Evolutionary conservation across 2,888 invertebrate genomes (phyloP).

Genomic region (Coelinius sp.): DNA sequence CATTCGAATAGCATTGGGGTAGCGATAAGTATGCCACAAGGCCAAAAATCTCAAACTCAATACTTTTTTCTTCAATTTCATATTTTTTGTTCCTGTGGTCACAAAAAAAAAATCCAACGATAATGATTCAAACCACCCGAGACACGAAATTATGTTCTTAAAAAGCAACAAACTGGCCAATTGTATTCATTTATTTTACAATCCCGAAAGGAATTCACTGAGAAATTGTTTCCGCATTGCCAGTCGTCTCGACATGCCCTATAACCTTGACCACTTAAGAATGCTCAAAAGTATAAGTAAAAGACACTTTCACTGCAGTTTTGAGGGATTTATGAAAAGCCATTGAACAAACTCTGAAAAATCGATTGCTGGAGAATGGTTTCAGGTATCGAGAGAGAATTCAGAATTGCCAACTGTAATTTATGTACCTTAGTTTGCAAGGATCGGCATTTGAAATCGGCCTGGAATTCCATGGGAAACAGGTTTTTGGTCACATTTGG

Average conservation of each 20-base stretch:
- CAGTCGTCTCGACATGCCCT: not conserved
- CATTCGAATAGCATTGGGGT: slow-evolving; percentile 23
- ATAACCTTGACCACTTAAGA: slow-evolving; percentile 22
- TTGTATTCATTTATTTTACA: slow-evolving; percentile 22
- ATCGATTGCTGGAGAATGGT: not conserved
- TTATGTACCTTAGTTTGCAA: slow-evolving; percentile 53
- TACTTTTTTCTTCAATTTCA: not conserved
- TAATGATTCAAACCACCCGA: slow-evolving; percentile 22
- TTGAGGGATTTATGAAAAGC: slow-evolving; percentile 1
- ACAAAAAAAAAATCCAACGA: not conserved
- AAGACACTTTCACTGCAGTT: not conserved
- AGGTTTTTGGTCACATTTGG: slow-evolving; percentile 62
- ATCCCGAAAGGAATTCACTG: not conserved
- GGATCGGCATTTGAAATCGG: slow-evolving; percentile 59
- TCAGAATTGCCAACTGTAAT: slow-evolving; percentile 43
- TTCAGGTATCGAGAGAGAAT: not conserved
- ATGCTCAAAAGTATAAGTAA: not conserved
- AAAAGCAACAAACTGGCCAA: slow-evolving; percentile 15
- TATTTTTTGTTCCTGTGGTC: not conserved
- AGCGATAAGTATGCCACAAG: slow-evolving; percentile 63
- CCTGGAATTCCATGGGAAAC: slow-evolving; percentile 64
- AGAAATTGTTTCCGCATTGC: slow-evolving; percentile 34
- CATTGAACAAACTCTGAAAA: not conserved
- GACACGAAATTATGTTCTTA: slow-evolving; percentile 28
- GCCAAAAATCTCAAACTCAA: slow-evolving; percentile 49